A percentile compares a stretch with the other conserved stretches of the same genome.
phyloP scores from a whole-genome alignment of 2,113 vertebrate genomes.

The Eclectus roratus region DNA sequence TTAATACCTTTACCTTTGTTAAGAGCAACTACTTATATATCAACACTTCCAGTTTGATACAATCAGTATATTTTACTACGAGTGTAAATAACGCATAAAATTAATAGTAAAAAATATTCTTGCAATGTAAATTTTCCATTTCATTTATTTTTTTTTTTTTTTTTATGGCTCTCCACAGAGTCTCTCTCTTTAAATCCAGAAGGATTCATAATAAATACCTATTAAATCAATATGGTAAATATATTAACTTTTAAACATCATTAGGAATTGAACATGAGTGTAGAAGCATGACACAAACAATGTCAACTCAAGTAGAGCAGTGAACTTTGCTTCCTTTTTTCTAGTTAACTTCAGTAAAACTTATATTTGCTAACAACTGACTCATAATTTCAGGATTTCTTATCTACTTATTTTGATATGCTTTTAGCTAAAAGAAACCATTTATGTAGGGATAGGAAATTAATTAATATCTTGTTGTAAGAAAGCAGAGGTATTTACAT shows the following conservation, averaged over 20 bases:
- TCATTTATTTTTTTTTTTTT: background rate
- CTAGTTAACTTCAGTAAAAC: background rate
- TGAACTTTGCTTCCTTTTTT: background rate
- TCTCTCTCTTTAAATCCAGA: background rate
- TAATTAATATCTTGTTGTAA: background rate
- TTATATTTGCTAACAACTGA: background rate
- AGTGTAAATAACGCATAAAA: conserved; percentile 63
- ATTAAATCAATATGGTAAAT: background rate
- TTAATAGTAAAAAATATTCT: conserved; percentile 29
- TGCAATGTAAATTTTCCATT: background rate
- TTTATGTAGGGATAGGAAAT: background rate
- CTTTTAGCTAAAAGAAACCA: background rate
- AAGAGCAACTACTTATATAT: conserved; percentile 14
- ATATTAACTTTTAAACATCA: background rate
- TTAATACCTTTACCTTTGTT: conserved; percentile 70
- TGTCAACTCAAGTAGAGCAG: background rate
- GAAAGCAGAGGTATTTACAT: background rate
- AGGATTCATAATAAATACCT: background rate
- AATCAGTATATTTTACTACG: conserved; percentile 53
- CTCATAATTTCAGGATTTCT: background rate
- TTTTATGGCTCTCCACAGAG: background rate
- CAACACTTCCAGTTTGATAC: conserved; percentile 52
- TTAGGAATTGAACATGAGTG: background rate
- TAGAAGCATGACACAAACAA: background rate
- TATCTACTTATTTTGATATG: background rate